Evolutionary conservation across 2,888 invertebrate genomes (phyloP).

Genomic region (Seladonia tumulorum): DNA sequence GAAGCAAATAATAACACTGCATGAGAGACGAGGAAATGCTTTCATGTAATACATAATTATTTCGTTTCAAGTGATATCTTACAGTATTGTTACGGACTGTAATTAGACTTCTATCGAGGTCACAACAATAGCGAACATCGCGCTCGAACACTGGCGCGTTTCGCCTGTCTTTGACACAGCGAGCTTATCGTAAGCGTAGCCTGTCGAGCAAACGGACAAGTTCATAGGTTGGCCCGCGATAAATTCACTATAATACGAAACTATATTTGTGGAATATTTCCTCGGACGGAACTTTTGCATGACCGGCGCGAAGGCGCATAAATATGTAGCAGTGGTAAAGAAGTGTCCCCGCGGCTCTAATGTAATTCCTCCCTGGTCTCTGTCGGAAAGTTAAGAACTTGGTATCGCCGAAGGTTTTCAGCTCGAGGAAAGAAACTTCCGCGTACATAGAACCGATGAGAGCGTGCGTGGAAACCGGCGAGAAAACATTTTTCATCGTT

Average conservation of each 20-base stretch:
- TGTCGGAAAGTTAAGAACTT: slow-evolving; percentile 44
- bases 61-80: no score
- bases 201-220: slow-evolving; percentile 1
- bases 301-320: slow-evolving; percentile 26
- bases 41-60: no score
- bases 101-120: neutral
- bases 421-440: slow-evolving; percentile 19
- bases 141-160: neutral
- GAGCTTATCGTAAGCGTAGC: neutral
- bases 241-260: neutral
- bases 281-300: slow-evolving; percentile 29
- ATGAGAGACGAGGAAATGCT: no score
- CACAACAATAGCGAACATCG: neutral
- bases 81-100: no score
- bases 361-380: slow-evolving; percentile 51
- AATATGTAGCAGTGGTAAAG: slow-evolving; percentile 47
- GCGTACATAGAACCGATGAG: slow-evolving; percentile 3
- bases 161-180: neutral
- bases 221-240: neutral
- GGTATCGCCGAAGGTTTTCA: slow-evolving; percentile 1
- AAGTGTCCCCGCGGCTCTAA: slow-evolving; percentile 15
- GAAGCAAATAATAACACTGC: no score
- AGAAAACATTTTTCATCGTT: slow-evolving; percentile 62
- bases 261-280: slow-evolving; percentile 20
- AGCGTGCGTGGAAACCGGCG: slow-evolving; percentile 30